Evolutionary conservation across 2,113 vertebrate genomes (phyloP), one percentile per base, ranked within the genome.

Genomic region (Tragelaphus scriptus): DNA sequence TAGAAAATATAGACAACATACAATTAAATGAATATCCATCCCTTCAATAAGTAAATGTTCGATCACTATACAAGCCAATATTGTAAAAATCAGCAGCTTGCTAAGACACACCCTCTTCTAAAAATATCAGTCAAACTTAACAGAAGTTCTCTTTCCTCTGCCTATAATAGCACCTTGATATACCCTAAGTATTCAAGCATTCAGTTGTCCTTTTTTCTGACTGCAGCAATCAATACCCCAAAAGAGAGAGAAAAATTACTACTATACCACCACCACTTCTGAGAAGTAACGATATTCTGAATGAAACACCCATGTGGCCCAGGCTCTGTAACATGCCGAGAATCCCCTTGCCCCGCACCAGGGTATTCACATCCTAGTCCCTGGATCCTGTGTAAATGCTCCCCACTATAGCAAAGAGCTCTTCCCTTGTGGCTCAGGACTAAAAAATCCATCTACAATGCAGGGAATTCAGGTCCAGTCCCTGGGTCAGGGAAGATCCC

Each of bases 41-140:
- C 36, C 51, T 90, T 75, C 26, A 59, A 86, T 47, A 86, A 88
- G 55, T 75, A 79, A 90, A 85, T 40, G 10, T 88, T 26, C 2
- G 3, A 51, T 90, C 80, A 36, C 11, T 30, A 30, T 16, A 44
- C 4, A 49, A 95, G 36, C 12, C 59, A 89, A 61, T 93, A 79
- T 91, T 93, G 85, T 44, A 53, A 88, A 97, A 89, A 56, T 89
- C 44, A 84, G n/a, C 13, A 90, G 30, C 32, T 81, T 6, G 71
- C 59, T 75, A 25, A 84, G 12, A 97, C 17, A 88, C 19, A 75
- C 6, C 2, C 17, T 13, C 8, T 96, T 8, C 61, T 75, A 4
- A 90, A 92, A 89, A 49, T 58, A 84, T 30, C 28, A 53, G 32
- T 51, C 51, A 68, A 14, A 59, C 13, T 68, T 71, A 80, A 80